A percentile compares a stretch with the other conserved stretches of the same genome.
Evolutionary conservation across 1,140 invertebrate genomes (phyloP).

Genomic region (Tachypleus tridentatus): DNA sequence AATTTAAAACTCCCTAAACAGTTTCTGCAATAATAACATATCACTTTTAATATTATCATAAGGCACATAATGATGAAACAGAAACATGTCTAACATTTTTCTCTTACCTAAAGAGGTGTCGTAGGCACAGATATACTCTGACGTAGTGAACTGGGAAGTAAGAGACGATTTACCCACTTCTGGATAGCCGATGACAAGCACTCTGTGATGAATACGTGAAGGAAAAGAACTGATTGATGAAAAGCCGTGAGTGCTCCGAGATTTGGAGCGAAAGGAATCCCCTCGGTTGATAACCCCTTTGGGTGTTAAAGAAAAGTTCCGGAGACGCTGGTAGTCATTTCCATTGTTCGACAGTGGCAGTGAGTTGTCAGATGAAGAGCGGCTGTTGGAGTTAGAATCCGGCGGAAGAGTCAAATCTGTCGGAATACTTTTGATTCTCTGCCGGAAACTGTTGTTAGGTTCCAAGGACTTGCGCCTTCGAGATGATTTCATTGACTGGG

Average conservation of each 20-base stretch:
- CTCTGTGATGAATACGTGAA: slow-evolving; percentile 40
- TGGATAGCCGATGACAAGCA: slow-evolving; percentile 67
- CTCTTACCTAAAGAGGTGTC: slow-evolving; percentile 50
- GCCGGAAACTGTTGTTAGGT: slow-evolving; percentile 18
- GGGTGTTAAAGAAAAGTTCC: slow-evolving; percentile 75
- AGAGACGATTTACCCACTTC: slow-evolving; percentile 91
- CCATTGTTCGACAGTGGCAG: slow-evolving; percentile 16
- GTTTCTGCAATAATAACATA: too few species aligned
- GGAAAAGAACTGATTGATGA: slow-evolving; percentile 33
- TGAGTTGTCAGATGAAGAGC: slow-evolving; percentile 14
- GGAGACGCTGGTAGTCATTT: slow-evolving; percentile 47
- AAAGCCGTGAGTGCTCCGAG: slow-evolving; percentile 46
- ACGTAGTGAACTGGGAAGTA: slow-evolving; percentile 84
- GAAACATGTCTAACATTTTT: background rate
- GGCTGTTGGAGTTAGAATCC: background rate
- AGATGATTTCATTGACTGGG: slow-evolving; percentile 22
- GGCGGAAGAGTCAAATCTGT: slow-evolving; percentile 12
- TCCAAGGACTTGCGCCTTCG: slow-evolving; percentile 19
- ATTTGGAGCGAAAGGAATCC: slow-evolving; percentile 49
- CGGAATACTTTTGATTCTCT: slow-evolving; percentile 22
- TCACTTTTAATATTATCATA: too few species aligned
- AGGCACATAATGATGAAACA: too few species aligned
- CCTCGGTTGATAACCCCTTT: slow-evolving; percentile 67
- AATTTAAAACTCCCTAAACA: too few species aligned
- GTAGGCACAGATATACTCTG: slow-evolving; percentile 85